Conservation (phyloP, 2,113 vertebrate species). For the Thalassoma bifasciatum region DNA sequence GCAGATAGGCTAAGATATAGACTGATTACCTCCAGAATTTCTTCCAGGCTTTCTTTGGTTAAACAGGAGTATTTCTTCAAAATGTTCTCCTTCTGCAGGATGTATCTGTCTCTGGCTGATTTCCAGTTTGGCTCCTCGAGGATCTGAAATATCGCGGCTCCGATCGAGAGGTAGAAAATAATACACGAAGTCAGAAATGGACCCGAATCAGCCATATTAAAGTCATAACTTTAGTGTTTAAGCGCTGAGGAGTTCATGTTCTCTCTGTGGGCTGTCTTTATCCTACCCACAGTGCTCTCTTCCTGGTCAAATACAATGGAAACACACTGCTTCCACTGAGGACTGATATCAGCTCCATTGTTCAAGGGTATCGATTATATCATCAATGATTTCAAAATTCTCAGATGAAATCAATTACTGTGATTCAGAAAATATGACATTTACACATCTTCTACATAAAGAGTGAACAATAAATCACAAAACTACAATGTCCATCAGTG, state of each 20-base stretch:
- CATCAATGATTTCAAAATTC: background rate
- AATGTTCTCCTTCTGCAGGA: constrained; percentile 81
- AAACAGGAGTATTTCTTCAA: constrained; percentile 87
- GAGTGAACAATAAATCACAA: too few relatives aligned
- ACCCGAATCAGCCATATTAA: constrained; percentile 93
- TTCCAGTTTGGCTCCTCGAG: constrained; percentile 93
- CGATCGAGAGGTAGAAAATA: constrained; percentile 96
- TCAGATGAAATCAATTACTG: too few relatives aligned
- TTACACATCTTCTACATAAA: too few relatives aligned
- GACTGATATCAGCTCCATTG: background rate
- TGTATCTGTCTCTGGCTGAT: constrained; percentile 82
- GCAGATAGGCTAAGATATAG: background rate
- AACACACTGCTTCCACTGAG: background rate
- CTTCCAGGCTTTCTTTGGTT: constrained; percentile 85
- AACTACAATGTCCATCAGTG: background rate
- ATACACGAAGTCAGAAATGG: constrained; percentile 93
- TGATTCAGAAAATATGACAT: too few relatives aligned
- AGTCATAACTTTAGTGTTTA: constrained; percentile 55
- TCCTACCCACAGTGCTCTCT: constrained; percentile 22
- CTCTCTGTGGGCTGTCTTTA: constrained; percentile 7
- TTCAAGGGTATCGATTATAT: background rate
- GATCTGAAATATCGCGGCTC: constrained; percentile 95
- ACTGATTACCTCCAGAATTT: constrained; percentile 89
- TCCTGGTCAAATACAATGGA: constrained; percentile 39
- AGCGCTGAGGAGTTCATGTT: constrained; percentile 8